phyloP scores from a whole-genome alignment of 2,113 vertebrate genomes.

The Eulacestoma nigropectus region DNA sequence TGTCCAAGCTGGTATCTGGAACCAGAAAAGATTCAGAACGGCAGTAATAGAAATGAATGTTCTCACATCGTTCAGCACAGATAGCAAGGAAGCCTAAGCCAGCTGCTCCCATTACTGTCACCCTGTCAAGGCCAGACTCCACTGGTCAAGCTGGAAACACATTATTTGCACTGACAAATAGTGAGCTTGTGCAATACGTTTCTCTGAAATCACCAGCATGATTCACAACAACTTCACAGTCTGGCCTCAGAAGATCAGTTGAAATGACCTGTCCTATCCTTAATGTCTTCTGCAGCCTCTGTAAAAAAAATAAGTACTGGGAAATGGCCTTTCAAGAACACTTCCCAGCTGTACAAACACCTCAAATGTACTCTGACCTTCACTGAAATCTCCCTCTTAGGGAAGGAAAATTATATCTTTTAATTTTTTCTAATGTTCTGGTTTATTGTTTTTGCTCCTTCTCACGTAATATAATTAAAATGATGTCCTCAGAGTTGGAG shows the following conservation, averaged over 20 bases:
- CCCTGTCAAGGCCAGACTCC: neutral
- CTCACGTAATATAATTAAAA: conserved; percentile 59
- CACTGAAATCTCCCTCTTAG: neutral
- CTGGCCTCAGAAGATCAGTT: conserved; percentile 21
- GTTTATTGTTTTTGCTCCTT: conserved; percentile 43
- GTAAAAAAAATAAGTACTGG: neutral
- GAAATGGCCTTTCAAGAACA: neutral
- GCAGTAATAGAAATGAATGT: conserved; percentile 9
- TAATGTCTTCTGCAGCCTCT: conserved; percentile 8
- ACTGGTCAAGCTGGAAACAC: neutral
- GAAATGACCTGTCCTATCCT: conserved; percentile 6
- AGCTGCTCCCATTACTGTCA: neutral
- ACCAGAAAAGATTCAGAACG: neutral
- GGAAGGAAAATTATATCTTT: conserved; percentile 44
- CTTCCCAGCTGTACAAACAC: neutral
- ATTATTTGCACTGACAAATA: neutral
- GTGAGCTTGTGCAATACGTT: neutral
- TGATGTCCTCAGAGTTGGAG: conserved; percentile 33
- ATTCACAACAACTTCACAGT: conserved; percentile 9
- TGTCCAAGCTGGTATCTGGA: neutral
- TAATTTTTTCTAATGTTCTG: conserved; percentile 43
- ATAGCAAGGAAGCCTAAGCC: neutral
- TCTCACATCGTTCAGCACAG: neutral
- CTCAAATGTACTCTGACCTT: conserved; percentile 39
- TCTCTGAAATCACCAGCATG: conserved; percentile 11